Evolutionary conservation across 2,888 invertebrate species (phyloP).

Genomic region (Lathronympha strigana): DNA sequence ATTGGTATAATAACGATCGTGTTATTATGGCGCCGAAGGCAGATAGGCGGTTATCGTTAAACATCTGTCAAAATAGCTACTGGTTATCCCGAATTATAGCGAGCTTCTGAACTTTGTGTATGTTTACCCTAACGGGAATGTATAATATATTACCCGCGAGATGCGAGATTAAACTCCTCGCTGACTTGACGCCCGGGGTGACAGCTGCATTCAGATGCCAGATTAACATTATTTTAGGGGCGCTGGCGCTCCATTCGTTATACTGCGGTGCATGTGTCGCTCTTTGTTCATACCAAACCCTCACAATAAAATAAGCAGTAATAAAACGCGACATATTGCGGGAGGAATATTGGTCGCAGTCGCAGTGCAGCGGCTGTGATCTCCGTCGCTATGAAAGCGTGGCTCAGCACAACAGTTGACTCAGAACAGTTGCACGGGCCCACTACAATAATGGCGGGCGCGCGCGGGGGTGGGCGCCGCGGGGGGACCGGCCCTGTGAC

Average conservation of each 20-base stretch:
- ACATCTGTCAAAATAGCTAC: conserved; percentile 41
- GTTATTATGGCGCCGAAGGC: conserved; percentile 36
- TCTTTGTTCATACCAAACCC: conserved; percentile 55
- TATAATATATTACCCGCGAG: conserved; percentile 38
- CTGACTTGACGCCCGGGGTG: conserved; percentile 30
- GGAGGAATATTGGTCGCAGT: conserved; percentile 64
- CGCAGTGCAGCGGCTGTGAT: conserved; percentile 64
- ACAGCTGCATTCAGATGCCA: conserved; percentile 41
- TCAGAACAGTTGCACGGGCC: conserved; percentile 67
- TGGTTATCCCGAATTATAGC: conserved; percentile 36
- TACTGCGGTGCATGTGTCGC: conserved; percentile 41
- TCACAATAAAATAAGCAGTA: conserved; percentile 46
- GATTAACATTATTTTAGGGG: conserved; percentile 39
- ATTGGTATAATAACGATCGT: conserved; percentile 40
- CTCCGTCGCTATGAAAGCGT: conserved; percentile 70
- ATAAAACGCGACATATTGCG: conserved; percentile 59
- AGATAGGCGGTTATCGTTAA: conserved; percentile 40
- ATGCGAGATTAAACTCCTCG: conserved; percentile 37
- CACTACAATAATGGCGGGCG: conserved; percentile 71
- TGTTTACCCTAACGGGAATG: conserved; percentile 40
- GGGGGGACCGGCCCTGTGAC: conserved; percentile 69
- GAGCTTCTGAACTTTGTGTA: conserved; percentile 38
- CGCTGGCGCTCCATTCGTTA: conserved; percentile 31
- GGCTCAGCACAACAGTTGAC: conserved; percentile 79
- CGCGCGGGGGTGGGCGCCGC: conserved; percentile 52